phyloP scores from a whole-genome alignment of 2,113 vertebrate species.

The Meleagris gallopavo region DNA sequence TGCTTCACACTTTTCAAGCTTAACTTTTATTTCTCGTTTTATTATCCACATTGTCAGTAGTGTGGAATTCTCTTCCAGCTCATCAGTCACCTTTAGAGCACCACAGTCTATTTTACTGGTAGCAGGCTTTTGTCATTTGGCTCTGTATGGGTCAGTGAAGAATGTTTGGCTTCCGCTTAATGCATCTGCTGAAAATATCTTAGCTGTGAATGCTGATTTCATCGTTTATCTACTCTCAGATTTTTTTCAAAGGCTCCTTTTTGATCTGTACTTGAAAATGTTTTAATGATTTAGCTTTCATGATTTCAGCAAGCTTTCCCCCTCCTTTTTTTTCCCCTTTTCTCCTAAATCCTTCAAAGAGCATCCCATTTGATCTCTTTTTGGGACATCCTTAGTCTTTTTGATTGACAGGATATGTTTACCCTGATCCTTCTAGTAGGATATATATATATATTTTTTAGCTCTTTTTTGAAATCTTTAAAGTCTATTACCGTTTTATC shows the following conservation, averaged over 20 bases:
- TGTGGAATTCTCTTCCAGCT: not conserved
- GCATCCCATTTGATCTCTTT: not conserved
- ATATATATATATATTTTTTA: not conserved
- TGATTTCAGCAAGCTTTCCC: not conserved
- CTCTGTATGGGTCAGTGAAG: fast-evolving
- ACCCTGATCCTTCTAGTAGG: not conserved
- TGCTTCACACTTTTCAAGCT: not conserved
- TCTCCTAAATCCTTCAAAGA: not conserved
- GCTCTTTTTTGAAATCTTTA: not conserved
- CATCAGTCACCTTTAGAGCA: not conserved
- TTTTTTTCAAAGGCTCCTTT: not conserved
- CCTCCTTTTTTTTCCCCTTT: not conserved
- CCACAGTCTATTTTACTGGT: not conserved
- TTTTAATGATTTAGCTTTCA: not conserved
- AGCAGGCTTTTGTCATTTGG: not conserved
- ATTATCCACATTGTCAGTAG: not conserved
- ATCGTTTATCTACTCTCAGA: not conserved
- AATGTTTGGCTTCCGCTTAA: not conserved
- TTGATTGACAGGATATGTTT: not conserved
- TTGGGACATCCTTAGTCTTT: not conserved
- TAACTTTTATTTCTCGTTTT: not conserved
- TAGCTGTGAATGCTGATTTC: not conserved
- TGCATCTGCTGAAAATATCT: not conserved
- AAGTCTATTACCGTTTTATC: not conserved
- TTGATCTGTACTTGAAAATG: not conserved